phyloP scores from a whole-genome alignment of 2,797 vertebrate genomes.

The Danio choprae region DNA sequence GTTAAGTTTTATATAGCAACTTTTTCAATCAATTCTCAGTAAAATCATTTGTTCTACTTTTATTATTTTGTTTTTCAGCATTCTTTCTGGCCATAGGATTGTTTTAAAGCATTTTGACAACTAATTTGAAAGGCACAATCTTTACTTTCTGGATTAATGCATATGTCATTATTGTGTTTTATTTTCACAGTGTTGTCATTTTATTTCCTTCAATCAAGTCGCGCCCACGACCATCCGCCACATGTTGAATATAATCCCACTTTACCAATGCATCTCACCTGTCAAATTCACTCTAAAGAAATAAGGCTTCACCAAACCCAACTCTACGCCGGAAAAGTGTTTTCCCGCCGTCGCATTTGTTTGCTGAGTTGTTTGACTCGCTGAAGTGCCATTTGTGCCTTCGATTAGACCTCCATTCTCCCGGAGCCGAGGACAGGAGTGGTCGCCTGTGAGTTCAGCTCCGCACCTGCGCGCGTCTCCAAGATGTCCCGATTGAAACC shows the following conservation, averaged over 20 bases:
- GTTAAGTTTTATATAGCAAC: no score
- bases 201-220: background rate
- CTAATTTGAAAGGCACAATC: no score
- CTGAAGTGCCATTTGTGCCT: slow-evolving; percentile 60
- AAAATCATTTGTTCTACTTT: no score
- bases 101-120: no score
- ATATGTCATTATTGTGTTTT: no score
- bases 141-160: no score
- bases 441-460: slow-evolving; percentile 63
- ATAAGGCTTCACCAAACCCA: slow-evolving; percentile 9
- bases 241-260: slow-evolving; percentile 52
- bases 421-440: slow-evolving; percentile 68
- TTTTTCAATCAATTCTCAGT: no score
- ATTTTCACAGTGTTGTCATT: no score
- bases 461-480: slow-evolving; percentile 48
- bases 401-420: slow-evolving; percentile 63
- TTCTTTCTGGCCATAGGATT: no score
- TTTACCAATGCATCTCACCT: slow-evolving; percentile 25
- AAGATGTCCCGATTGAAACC: slow-evolving; percentile 74
- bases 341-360: slow-evolving; percentile 49
- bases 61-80: no score
- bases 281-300: slow-evolving; percentile 31
- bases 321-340: slow-evolving; percentile 39
- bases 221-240: slow-evolving; percentile 20
- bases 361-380: slow-evolving; percentile 52